Conservation (phyloP, 2,113 vertebrate species). For the Varanus komodoensis region DNA sequence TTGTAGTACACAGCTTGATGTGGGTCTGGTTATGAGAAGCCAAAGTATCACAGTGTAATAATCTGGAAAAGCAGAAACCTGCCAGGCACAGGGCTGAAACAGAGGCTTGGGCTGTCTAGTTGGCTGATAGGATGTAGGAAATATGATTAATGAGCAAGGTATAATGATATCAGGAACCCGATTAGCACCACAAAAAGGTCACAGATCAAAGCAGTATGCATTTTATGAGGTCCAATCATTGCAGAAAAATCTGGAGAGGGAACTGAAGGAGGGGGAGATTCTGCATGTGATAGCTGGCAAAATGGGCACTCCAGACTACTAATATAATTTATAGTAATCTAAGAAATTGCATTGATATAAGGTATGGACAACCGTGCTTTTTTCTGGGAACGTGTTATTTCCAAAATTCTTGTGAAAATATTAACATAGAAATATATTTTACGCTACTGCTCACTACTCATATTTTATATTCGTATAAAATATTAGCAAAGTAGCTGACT, state of each 20-base stretch:
- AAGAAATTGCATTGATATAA: constrained; percentile 57
- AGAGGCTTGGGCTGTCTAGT: constrained; percentile 79
- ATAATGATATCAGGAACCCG: constrained; percentile 93
- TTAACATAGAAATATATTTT: constrained; percentile 23
- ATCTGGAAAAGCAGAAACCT: constrained; percentile 84
- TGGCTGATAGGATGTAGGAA: constrained; percentile 82
- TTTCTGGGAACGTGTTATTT: constrained; percentile 8
- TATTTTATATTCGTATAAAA: constrained; percentile 10
- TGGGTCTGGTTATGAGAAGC: constrained; percentile 81
- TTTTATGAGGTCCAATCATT: constrained; percentile 83
- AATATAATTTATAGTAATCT: constrained; percentile 45
- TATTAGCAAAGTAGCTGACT: not conserved
- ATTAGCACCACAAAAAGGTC: constrained; percentile 94
- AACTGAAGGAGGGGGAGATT: constrained; percentile 63
- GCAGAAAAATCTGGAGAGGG: constrained; percentile 72
- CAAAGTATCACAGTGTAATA: constrained; percentile 84
- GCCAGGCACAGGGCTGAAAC: constrained; percentile 81
- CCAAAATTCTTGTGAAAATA: not conserved
- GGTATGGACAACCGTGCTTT: constrained; percentile 32
- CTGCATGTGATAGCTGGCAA: constrained; percentile 59
- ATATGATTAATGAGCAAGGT: constrained; percentile 95
- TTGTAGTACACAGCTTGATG: constrained; percentile 88
- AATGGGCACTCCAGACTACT: constrained; percentile 56
- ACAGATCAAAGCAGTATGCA: constrained; percentile 91
- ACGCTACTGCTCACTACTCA: not conserved